Evolutionary conservation across 2,797 vertebrate genomes (phyloP).

Genomic region (Enteromius radiatus): DNA sequence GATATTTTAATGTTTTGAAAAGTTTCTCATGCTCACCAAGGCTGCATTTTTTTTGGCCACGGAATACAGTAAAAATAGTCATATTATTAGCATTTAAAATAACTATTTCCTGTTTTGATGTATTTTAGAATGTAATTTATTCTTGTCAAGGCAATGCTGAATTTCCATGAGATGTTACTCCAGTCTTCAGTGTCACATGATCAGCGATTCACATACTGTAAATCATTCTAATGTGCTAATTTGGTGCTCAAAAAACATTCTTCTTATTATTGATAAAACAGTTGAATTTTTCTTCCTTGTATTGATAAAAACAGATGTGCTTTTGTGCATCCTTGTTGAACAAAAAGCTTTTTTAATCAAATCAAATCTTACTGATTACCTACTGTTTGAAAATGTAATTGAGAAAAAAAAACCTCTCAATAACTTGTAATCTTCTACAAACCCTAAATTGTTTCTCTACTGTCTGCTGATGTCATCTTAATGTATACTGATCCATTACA

Average conservation of each 20-base stretch:
- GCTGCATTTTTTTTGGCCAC: not conserved
- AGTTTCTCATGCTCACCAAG: not conserved
- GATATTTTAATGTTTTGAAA: not conserved
- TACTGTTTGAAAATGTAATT: not conserved
- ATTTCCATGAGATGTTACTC: not conserved
- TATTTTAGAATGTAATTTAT: constrained; percentile 1
- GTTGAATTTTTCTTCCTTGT: not conserved
- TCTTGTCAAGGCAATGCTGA: not conserved
- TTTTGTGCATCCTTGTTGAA: not conserved
- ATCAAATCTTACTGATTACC: not conserved
- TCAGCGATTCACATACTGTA: not conserved
- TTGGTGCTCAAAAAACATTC: not conserved
- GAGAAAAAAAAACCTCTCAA: not conserved
- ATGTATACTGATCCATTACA: not conserved
- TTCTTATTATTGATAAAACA: not conserved
- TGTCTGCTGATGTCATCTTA: constrained; percentile 12
- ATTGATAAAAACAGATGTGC: not conserved
- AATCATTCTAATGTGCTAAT: not conserved
- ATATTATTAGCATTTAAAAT: not conserved
- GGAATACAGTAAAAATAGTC: not conserved
- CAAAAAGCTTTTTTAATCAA: not conserved
- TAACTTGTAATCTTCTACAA: not conserved
- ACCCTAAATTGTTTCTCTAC: not conserved
- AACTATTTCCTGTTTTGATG: not conserved
- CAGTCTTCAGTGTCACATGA: not conserved